Conservation (phyloP, 2,888 invertebrate genomes). For the Tromatobia lineatoria region DNA sequence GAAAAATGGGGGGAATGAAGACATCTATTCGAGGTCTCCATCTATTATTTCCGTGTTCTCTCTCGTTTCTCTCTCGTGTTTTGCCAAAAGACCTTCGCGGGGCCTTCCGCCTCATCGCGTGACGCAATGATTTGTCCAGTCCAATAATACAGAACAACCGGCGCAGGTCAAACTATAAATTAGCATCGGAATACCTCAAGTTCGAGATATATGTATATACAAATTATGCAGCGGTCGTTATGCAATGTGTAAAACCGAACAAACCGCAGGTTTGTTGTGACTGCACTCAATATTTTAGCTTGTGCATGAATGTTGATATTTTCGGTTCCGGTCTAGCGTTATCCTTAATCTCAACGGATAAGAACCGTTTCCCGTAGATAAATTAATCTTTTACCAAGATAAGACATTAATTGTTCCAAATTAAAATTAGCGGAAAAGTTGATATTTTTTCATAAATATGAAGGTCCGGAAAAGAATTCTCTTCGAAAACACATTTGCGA, state of each 20-base stretch:
- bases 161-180: constrained; percentile 34
- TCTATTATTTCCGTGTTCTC: constrained; percentile 2
- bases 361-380: background rate
- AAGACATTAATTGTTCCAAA: no score
- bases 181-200: constrained; percentile 16
- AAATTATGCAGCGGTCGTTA: background rate
- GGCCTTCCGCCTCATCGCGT: constrained; percentile 25
- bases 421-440: no score
- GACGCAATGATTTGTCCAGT: constrained; percentile 5
- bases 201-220: background rate
- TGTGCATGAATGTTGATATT: background rate
- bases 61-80: background rate
- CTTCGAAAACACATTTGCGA: no score
- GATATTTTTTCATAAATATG: no score
- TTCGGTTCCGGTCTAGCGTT: background rate
- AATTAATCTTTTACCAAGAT: background rate
- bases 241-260: constrained; percentile 5
- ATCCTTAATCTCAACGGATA: background rate
- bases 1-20: background rate
- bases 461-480: no score
- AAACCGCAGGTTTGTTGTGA: background rate
- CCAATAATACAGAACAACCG: constrained; percentile 23
- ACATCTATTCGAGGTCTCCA: background rate
- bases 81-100: constrained; percentile 24
- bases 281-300: background rate